Percentiles rank a stretch among this genome's conserved stretches.
These are phyloP conservation scores for Megalopta genalis DNA, from an alignment of 1,140 invertebrate species.

Conservation along the genomic window DNA sequence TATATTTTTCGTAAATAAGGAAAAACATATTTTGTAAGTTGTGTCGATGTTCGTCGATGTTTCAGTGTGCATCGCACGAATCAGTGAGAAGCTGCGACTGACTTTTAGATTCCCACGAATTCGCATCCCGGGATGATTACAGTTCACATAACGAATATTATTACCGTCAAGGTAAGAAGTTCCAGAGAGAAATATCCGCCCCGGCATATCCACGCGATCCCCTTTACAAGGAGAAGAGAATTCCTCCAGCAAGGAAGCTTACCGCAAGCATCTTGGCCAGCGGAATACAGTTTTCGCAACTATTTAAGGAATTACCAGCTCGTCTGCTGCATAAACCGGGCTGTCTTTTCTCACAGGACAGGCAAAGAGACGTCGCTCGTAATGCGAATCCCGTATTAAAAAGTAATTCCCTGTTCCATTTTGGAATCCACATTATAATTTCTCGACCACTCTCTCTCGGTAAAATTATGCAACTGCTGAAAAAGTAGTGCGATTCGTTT, in stretches of 20 bases:
- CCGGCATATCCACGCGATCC: background rate
- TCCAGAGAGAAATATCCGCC: conserved; percentile 10
- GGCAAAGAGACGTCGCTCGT: background rate
- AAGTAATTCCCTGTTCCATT: too few relatives aligned
- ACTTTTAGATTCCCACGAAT: background rate
- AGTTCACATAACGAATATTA: background rate
- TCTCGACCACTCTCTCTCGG: background rate
- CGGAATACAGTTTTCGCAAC: background rate
- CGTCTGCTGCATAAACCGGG: background rate
- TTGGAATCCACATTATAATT: background rate
- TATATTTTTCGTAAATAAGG: too few relatives aligned
- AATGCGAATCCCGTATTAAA: background rate
- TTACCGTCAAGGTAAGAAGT: conserved; percentile 7
- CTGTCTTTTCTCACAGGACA: background rate
- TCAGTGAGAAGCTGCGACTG: too few relatives aligned
- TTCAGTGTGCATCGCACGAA: too few relatives aligned
- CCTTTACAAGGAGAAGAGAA: background rate
- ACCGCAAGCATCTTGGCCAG: background rate
- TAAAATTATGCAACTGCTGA: background rate
- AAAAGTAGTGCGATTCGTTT: too few relatives aligned
- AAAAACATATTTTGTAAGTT: too few relatives aligned
- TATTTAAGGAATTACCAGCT: conserved; percentile 2
- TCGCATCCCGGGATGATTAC: background rate
- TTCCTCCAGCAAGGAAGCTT: background rate
- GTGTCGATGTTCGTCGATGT: too few relatives aligned